phyloP scores from a whole-genome alignment of 2,888 invertebrate genomes.

The Crossocerus cetratus region DNA sequence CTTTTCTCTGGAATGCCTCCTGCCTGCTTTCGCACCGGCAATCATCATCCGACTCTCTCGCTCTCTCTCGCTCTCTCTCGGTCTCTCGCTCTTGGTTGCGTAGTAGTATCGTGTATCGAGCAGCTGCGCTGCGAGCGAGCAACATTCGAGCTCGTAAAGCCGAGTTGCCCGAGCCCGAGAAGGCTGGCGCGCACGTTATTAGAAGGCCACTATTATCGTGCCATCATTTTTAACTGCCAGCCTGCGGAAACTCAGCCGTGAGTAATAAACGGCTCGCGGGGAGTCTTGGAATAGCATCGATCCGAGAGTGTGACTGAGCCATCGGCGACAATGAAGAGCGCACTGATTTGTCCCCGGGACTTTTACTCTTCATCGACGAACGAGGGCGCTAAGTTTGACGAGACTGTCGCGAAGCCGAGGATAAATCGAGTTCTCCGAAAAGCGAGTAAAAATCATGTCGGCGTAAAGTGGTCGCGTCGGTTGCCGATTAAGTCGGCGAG shows the following conservation, averaged over 20 bases:
- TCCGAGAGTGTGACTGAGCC: neutral
- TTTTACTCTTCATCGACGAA: too few species aligned
- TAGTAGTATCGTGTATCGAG: constrained; percentile 35
- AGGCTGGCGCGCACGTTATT: constrained; percentile 27
- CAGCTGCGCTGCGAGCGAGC: constrained; percentile 28
- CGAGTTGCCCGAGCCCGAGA: constrained; percentile 5
- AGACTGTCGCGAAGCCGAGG: too few species aligned
- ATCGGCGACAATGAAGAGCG: too few species aligned
- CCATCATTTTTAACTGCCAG: constrained; percentile 17
- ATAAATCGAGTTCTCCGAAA: neutral
- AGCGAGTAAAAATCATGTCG: neutral
- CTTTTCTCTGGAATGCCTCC: constrained; percentile 22
- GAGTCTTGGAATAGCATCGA: constrained; percentile 11
- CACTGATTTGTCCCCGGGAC: too few species aligned
- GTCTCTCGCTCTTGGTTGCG: constrained; percentile 5
- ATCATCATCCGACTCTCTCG: neutral
- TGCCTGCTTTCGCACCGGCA: constrained; percentile 1
- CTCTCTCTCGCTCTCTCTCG: neutral
- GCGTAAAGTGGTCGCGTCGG: constrained; percentile 19
- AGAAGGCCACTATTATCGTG: constrained; percentile 32
- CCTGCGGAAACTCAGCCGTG: neutral
- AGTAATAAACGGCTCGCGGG: constrained; percentile 20
- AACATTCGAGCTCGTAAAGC: constrained; percentile 22
- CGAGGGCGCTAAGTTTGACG: too few species aligned
- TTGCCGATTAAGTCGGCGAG: constrained; percentile 32